Evolutionary conservation across 2,797 vertebrate genomes (phyloP).

Genomic region (Melanotaenia parkinsoni): DNA sequence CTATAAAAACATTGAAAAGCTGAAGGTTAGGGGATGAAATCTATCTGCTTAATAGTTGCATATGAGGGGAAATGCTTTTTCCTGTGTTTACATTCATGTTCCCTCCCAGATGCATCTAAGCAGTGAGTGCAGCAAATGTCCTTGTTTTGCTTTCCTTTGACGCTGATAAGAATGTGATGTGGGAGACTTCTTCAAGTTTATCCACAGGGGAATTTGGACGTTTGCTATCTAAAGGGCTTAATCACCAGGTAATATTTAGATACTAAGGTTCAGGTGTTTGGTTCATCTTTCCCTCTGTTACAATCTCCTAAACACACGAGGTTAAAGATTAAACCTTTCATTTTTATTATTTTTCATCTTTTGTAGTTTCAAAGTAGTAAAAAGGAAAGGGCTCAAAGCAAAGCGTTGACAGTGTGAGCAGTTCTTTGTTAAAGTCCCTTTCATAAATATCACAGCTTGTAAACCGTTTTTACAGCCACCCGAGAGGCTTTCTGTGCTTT

Average conservation of each 20-base stretch:
- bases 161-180: background rate
- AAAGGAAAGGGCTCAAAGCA: background rate
- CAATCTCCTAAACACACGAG: background rate
- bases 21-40: constrained; percentile 4
- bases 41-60: background rate
- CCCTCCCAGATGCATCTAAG: background rate
- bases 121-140: background rate
- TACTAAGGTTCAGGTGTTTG: background rate
- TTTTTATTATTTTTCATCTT: background rate
- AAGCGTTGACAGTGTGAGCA: background rate
- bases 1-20: constrained; percentile 1
- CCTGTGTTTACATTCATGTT: background rate
- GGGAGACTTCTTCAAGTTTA: background rate
- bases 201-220: background rate
- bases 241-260: background rate
- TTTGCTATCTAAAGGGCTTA: background rate
- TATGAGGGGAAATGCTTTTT: background rate
- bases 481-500: background rate
- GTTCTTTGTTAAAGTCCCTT: background rate
- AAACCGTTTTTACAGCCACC: background rate
- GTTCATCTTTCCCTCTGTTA: too few species aligned
- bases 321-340: background rate
- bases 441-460: constrained; percentile 1
- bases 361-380: background rate
- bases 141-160: background rate